Evolutionary conservation across 1,140 invertebrate species (phyloP), one percentile per base, ranked within the genome.

Genomic region (Sitophilus oryzae): DNA sequence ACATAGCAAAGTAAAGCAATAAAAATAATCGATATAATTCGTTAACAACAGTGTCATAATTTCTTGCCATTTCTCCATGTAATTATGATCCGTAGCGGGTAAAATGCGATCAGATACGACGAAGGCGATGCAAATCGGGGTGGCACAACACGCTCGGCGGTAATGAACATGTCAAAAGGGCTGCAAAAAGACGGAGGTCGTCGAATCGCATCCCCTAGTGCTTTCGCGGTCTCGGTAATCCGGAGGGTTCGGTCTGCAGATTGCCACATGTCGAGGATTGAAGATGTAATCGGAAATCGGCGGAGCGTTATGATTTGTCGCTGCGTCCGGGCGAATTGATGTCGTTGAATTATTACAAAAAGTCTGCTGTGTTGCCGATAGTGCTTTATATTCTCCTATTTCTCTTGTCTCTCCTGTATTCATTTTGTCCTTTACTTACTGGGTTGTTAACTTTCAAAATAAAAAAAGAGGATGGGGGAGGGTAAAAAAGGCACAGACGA

Each of bases 251-350:
- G 25, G 34, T 18, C 16, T 18, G n/a, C n/a, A n/a, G n/a, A n/a
- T n/a, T n/a, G 30, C 45, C 45, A 48, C 45, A 48, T 48, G 45
- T 48, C 18, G n/a, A n/a, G 45, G 34, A 48, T 48, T 30, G 22
- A 48, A 48, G 30, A 48, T 34, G 45, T 48, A 48, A 48, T 48
- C 45, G 36, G 45, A 18, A 48, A 10, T 36, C 45, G 34, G 25
- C 45, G 25, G 21, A 11, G 15, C 45, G 30, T 48, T 34, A 37
- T 48, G 18, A 48, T 48, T 30, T 30, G 25, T 30, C 25, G 25
- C 25, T 30, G 25, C 5, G 11, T 30, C 25, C 5, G 25, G 11
- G 11, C 25, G 11, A 5, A 30, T 30, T 30, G 25, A 5, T 6
- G 11, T 11, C 25, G 11, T 5, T 30, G 25, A 30, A 11, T 30